These are phyloP conservation scores for Micrasema longulum DNA, from an alignment of 1,140 invertebrate genomes.

Conservation along the genomic window DNA sequence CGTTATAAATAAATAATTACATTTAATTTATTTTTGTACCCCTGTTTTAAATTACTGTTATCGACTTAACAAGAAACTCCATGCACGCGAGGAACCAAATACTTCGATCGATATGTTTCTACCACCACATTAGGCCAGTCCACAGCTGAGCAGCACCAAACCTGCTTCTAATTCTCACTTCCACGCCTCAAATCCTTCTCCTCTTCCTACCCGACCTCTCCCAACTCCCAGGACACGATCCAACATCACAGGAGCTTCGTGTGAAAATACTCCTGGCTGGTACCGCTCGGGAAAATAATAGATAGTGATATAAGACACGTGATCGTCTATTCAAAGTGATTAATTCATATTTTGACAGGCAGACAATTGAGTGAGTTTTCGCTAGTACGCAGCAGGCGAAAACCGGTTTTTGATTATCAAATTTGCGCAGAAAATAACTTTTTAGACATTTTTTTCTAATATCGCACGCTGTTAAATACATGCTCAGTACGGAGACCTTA, in stretches of 20 bases:
- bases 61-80: slow-evolving; percentile 25
- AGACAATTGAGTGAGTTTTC: slow-evolving; percentile 5
- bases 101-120: slow-evolving; percentile 12
- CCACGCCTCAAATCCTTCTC: neutral
- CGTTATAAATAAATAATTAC: too few species aligned
- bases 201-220: neutral
- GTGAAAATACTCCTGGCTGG: neutral
- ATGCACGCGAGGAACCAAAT: slow-evolving; percentile 28
- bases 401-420: slow-evolving; percentile 2
- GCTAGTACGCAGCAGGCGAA: too few species aligned
- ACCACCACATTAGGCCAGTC: slow-evolving; percentile 3
- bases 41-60: slow-evolving; percentile 7
- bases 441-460: neutral
- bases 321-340: slow-evolving; percentile 19
- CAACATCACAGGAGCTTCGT: neutral
- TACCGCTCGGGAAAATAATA: too few species aligned
- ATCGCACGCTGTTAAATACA: neutral
- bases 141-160: slow-evolving; percentile 6
- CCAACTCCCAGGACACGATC: neutral
- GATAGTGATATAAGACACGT: slow-evolving; percentile 8
- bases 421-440: slow-evolving; percentile 4
- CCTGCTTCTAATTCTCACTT: neutral
- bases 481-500: neutral
- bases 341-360: slow-evolving; percentile 10
- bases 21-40: too few species aligned